Evolutionary conservation across 2,888 invertebrate species (phyloP), one percentile per base, ranked within the genome.

Genomic region (Polydrusus pterygomalis): DNA sequence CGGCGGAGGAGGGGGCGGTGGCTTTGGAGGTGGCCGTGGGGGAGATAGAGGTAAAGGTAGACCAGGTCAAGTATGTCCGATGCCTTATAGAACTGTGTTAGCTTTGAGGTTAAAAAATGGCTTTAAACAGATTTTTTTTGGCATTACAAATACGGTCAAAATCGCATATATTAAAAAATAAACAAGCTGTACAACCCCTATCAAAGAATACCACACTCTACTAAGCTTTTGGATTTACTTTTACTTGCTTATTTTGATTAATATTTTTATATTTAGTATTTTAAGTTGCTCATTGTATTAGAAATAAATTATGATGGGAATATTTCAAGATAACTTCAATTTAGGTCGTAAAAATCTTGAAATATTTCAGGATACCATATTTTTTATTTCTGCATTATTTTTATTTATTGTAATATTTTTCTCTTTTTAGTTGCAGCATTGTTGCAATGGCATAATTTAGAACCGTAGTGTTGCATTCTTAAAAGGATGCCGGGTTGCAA

Each of bases 1-100:
- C 3, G 89, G 91, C 0, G 88, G 91, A 0, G 88, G 90, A 1
- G 88, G 90, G 5, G 80, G 85, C 13, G 83, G 85, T 38, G 82
- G 85, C 10, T 13, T 81, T 10, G 79, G 90, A 1, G 89, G 90
- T 0, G 88, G 89, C 1, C 88, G 89, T 2, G 89, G 90, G 0
- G 90, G 91, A 17, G 60, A 70, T 43, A 70, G 77, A 51, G 77
- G 79, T 67, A 76, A 71, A 58, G 75, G 76, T 68, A 65, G 70
- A 25, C 47, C 62, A 64, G 71, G 71, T 71, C 54, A 45, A 56
- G 58, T 64, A 62, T 20, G 25, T 72, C 56, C 64, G 13, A 63
- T 17, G 30, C 64, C 8, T 45, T 56, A 51, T 72, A 64, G 64
- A 43, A 15, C 10, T 25, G 54, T 63, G 71, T 51, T 43, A 71